Evolutionary conservation across 1,140 invertebrate species (phyloP).

Genomic region (Platorchestia sp.): DNA sequence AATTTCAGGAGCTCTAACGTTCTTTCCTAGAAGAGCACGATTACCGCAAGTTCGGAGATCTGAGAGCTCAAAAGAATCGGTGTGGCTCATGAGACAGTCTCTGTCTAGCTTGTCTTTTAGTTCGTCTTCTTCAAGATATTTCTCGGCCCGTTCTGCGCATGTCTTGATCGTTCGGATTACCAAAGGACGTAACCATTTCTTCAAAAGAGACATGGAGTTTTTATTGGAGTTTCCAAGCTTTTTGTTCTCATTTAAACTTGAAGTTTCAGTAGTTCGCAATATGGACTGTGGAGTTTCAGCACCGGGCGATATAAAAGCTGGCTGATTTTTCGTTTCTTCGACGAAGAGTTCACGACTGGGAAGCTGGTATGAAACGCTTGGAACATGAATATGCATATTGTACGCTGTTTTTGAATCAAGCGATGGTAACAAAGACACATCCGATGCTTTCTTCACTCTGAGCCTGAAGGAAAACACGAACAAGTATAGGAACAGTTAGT

Average conservation of each 20-base stretch:
- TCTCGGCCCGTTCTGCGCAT: not conserved
- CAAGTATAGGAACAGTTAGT: not conserved
- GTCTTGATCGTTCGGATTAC: not conserved
- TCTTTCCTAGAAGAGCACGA: not conserved
- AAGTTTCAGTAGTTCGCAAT: no score
- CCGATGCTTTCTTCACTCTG: not conserved
- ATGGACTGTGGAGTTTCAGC: no score
- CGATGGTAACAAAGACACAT: no score
- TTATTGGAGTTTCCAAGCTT: no score
- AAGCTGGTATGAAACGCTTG: not conserved
- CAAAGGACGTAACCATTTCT: not conserved
- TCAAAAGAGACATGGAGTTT: not conserved
- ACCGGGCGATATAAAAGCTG: no score
- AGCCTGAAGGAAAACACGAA: not conserved
- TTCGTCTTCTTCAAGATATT: not conserved
- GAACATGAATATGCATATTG: not conserved
- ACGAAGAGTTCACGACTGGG: not conserved
- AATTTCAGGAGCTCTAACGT: not conserved
- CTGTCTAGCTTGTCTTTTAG: not conserved
- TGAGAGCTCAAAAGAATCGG: not conserved
- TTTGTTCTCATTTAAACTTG: no score
- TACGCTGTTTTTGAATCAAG: not conserved
- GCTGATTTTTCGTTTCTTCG: no score
- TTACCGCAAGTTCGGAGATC: not conserved
- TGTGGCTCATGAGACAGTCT: not conserved